phyloP scores from a whole-genome alignment of 2,113 vertebrate genomes.

The Podarcis raffonei region DNA sequence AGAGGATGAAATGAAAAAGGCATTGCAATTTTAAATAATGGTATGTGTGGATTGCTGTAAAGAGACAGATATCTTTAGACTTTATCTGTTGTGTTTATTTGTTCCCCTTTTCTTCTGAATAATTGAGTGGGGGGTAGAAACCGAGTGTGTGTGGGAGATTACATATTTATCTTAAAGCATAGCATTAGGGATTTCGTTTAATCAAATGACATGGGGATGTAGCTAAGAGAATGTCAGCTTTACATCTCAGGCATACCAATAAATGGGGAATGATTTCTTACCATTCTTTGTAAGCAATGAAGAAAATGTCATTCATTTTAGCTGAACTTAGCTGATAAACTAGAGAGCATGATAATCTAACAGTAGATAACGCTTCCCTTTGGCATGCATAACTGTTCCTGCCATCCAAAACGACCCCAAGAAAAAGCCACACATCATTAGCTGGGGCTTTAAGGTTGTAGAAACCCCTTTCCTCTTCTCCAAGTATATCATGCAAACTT shows the following conservation, averaged over 20 bases:
- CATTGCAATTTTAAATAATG: conserved; percentile 44
- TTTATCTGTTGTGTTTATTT: conserved; percentile 36
- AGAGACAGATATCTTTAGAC: conserved; percentile 19
- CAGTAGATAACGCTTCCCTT: conserved; percentile 27
- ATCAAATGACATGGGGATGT: conserved; percentile 42
- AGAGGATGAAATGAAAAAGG: conserved; percentile 44
- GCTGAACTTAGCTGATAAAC: conserved; percentile 60
- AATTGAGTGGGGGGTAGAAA: conserved; percentile 23
- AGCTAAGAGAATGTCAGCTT: conserved; percentile 42
- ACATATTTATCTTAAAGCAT: conserved; percentile 48
- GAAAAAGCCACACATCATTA: conserved; percentile 43
- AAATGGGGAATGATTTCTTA: conserved; percentile 49
- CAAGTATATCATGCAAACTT: conserved; percentile 51
- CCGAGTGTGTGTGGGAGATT: conserved; percentile 7
- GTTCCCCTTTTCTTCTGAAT: neutral
- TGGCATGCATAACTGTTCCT: conserved; percentile 15
- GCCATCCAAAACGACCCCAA: conserved; percentile 25
- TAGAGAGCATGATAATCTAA: conserved; percentile 23
- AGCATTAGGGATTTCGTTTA: conserved; percentile 41
- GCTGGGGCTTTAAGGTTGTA: conserved; percentile 20
- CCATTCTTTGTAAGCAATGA: conserved; percentile 48
- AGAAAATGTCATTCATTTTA: conserved; percentile 53
- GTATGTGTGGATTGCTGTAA: conserved; percentile 42
- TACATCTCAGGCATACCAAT: conserved; percentile 40
- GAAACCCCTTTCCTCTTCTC: conserved; percentile 2